Conservation (phyloP, 2,797 vertebrate genomes). For the Sorex maritimensis region DNA sequence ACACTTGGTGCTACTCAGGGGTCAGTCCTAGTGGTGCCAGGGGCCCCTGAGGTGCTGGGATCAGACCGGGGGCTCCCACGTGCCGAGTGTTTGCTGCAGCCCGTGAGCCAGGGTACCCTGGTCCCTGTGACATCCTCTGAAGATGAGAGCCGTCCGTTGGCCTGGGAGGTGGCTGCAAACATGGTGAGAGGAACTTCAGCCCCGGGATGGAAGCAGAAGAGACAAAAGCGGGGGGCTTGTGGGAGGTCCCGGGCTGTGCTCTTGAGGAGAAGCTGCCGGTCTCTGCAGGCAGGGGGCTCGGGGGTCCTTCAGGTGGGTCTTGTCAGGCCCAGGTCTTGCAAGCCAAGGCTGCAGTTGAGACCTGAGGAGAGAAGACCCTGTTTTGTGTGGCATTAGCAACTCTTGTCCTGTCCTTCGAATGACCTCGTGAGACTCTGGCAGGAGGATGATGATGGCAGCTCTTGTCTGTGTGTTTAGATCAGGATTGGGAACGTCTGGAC, state of each 20-base stretch:
- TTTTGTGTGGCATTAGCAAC: conserved; percentile 38
- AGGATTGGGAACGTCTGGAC: too few relatives aligned
- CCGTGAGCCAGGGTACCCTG: too few relatives aligned
- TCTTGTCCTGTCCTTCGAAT: conserved; percentile 23
- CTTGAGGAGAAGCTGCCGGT: neutral
- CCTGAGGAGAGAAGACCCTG: conserved; percentile 7
- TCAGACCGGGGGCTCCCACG: too few relatives aligned
- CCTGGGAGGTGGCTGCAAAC: neutral
- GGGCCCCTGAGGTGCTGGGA: too few relatives aligned
- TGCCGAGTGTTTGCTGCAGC: too few relatives aligned
- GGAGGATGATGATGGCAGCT: neutral
- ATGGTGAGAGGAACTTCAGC: neutral
- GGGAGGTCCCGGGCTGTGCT: neutral
- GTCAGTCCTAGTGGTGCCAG: too few relatives aligned
- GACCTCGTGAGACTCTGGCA: neutral
- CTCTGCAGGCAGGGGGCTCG: neutral
- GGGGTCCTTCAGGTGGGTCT: neutral
- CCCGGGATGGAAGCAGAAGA: neutral
- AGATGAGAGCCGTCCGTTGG: conserved; percentile 13
- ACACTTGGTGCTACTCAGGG: too few relatives aligned
- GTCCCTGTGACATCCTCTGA: neutral
- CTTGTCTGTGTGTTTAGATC: neutral
- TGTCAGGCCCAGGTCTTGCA: neutral
- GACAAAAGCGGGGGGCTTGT: neutral
- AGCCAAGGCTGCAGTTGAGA: neutral